Evolutionary conservation across 2,113 vertebrate genomes (phyloP), one percentile per base, ranked within the genome.

Genomic region (Ifrita kowaldi): DNA sequence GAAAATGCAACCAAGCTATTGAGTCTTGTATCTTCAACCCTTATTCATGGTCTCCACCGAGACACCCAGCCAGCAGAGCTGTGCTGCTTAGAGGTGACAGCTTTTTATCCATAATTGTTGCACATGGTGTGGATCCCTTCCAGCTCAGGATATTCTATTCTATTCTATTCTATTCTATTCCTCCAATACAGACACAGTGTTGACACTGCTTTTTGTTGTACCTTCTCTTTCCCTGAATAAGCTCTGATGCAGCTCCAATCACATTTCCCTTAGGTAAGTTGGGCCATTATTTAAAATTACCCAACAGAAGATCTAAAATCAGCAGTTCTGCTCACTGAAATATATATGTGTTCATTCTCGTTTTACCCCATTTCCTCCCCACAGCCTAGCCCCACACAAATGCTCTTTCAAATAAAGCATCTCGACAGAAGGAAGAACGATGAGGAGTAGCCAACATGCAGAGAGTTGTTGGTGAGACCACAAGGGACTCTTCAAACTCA

Each of bases 381-480:
- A 5, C 42, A 75, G 37, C 56, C 65, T 49, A 14, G 32, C 63
- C 57, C 65, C 57, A 79, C n/a, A 50, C 30, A 35, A 87, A 75
- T 14, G 28, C 60, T 57, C 44, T 59, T 71, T 47, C 57, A 49
- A 18, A 13, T 35, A 64, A 68, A 60, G 26, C 27, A 59, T 18
- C 35, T 53, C 3, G 1, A 10, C 33, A 59, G 74, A 49, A 74
- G 46, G 53, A 68, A 15, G 27, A 65, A 42, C 0, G 0, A 20
- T 41, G 47, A 81, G 57, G 53, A 68, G 39, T 13, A 59, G 26
- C 9, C 14, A 68, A 7, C 16, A 1, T 10, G 10, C 16, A 84
- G 24, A n/a, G 50, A 19, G 26, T 53, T 55, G 46, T 32, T 56
- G 60, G 14, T 56, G 69, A 78, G 55, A 42, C 59, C 32, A 17